Evolutionary conservation across 2,888 invertebrate genomes (phyloP).

Genomic region (Drosophila neutralis): DNA sequence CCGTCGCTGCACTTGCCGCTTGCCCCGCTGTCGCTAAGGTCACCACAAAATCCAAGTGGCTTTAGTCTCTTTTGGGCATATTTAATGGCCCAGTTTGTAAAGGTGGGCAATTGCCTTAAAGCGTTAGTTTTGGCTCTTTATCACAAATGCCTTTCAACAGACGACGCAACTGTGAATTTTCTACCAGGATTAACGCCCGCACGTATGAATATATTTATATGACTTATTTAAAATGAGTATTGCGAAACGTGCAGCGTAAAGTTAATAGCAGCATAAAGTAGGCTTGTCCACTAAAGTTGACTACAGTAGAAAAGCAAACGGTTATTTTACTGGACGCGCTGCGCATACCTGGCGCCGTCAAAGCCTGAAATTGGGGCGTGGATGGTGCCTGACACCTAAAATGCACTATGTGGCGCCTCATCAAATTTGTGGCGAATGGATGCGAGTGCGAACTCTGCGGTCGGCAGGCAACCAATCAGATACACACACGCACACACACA

Average conservation of each 20-base stretch:
- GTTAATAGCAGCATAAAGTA: background rate
- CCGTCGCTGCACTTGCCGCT: background rate
- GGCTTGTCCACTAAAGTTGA: background rate
- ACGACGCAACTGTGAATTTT: background rate
- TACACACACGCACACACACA: background rate
- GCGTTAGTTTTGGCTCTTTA: conserved; percentile 3
- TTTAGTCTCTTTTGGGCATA: conserved; percentile 35
- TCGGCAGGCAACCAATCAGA: conserved; percentile 37
- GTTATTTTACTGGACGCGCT: background rate
- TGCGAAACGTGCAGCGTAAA: background rate
- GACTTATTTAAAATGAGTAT: background rate
- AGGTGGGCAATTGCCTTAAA: conserved; percentile 23
- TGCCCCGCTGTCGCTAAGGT: conserved; percentile 42
- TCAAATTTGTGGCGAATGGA: conserved; percentile 50
- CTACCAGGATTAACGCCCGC: background rate
- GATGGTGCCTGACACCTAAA: conserved; percentile 7
- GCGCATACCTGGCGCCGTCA: background rate
- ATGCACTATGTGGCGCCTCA: conserved; percentile 61
- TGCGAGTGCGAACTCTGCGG: conserved; percentile 55
- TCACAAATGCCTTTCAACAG: background rate
- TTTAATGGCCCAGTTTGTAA: conserved; percentile 28
- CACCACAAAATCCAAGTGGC: conserved; percentile 41
- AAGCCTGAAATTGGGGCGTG: background rate
- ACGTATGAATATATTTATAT: background rate
- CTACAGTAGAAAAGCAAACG: background rate